Evolutionary conservation across 2,797 vertebrate species (phyloP).

Genomic region (Tamandua tetradactyla): DNA sequence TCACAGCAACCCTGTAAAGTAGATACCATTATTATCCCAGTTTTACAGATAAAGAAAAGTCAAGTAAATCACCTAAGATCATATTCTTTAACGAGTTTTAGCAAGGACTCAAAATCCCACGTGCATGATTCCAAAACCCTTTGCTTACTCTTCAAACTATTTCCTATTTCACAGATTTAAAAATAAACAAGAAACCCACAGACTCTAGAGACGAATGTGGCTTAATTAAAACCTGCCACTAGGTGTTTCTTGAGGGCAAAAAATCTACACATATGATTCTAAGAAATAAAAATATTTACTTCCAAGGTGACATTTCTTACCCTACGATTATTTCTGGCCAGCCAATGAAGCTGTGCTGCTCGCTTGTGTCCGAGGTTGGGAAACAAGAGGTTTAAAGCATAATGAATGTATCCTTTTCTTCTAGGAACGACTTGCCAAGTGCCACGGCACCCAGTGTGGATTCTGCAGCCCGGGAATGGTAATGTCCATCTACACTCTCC

Average conservation of each 20-base stretch:
- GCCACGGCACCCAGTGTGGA: slow-evolving; percentile 94
- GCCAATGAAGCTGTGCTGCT: background rate
- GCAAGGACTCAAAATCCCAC: background rate
- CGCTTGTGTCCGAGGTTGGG: background rate
- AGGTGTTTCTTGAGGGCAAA: background rate
- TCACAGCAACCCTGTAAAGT: background rate
- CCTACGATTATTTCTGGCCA: background rate
- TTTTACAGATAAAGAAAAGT: slow-evolving; percentile 32
- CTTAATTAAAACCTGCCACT: background rate
- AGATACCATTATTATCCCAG: background rate
- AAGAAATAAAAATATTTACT: background rate
- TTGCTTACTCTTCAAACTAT: background rate
- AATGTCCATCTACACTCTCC: slow-evolving; percentile 94
- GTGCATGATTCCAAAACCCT: background rate
- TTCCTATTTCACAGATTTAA: background rate
- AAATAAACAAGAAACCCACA: background rate
- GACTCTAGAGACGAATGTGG: background rate
- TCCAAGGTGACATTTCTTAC: background rate
- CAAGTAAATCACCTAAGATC: background rate
- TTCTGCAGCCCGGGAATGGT: slow-evolving; percentile 97
- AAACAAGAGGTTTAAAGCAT: background rate
- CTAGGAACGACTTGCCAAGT: slow-evolving; percentile 95
- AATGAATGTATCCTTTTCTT: background rate
- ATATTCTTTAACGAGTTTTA: background rate
- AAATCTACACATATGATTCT: background rate